phyloP scores from a whole-genome alignment of 1,140 invertebrate species.

The Tyrophagus putrescentiae region DNA sequence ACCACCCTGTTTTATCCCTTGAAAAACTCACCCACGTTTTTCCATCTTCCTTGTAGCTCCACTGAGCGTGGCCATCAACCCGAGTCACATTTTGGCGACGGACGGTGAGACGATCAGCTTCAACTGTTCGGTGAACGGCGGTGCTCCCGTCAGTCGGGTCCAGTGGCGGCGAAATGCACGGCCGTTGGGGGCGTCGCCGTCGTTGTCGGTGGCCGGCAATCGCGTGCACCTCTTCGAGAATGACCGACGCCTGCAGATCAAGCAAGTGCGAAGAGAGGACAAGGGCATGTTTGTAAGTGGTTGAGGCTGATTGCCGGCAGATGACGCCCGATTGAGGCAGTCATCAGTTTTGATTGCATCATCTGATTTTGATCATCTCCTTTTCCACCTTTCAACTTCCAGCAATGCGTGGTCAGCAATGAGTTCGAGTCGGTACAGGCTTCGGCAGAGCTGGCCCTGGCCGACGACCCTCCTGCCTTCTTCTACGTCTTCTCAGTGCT shows the following conservation, averaged over 20 bases:
- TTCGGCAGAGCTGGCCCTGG: conserved; percentile 33
- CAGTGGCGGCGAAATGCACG: conserved; percentile 44
- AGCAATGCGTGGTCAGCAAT: conserved; percentile 44
- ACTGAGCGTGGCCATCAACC: conserved; percentile 32
- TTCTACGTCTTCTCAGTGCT: conserved; percentile 59
- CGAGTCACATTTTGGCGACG: conserved; percentile 55
- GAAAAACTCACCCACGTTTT: no score
- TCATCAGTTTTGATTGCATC: no score
- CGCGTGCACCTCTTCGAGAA: conserved; percentile 20
- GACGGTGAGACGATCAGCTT: conserved; percentile 65
- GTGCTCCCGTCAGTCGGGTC: conserved; percentile 60
- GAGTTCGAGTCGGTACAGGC: conserved; percentile 32
- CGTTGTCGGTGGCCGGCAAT: conserved; percentile 17
- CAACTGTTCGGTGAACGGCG: conserved; percentile 64
- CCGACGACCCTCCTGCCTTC: conserved; percentile 62
- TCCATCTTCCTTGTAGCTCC: conserved; percentile 20
- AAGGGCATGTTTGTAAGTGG: conserved; percentile 33
- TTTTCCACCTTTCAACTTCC: conserved; percentile 47
- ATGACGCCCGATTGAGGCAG: no score
- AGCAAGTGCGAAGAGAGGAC: conserved; percentile 32
- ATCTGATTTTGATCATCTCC: background rate
- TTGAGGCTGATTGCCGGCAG: no score
- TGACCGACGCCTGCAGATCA: conserved; percentile 29
- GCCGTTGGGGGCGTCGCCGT: background rate
- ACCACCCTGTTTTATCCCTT: no score